Evolutionary conservation across 92 coral and sea anemone genomes (phyloP), one percentile per base, ranked within the genome.

Genomic region (Anthopleura xanthogrammica): DNA sequence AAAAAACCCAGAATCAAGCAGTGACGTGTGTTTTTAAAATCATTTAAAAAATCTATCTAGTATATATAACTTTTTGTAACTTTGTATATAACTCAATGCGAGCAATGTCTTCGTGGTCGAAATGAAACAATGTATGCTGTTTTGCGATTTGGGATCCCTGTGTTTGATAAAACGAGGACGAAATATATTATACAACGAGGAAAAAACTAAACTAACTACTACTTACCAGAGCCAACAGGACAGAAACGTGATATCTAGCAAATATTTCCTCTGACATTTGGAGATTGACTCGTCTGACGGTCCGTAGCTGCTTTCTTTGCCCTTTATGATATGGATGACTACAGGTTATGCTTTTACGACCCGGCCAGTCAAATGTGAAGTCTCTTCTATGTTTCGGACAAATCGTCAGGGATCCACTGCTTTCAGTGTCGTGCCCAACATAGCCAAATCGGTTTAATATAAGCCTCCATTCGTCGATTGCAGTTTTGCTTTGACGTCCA

Each of bases 401-500:
- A n/a, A 81, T 86, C 52, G 78, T 86, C 89, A 86, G 72, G 24
- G 41, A 46, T 70, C 41, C 79, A 68, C 52, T 52, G 60, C 76
- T 79, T 70, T 85, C 70, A 77, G 75, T 56, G 79, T 65, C 79
- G 56, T 36, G 55, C 62, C 56, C 76, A 60, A 84, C 66, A 71
- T 43, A 64, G 16, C 86, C 90, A 60, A 87, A 79, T 40, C 90
- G 87, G 79, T 87, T 87, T 55, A 87, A 60, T 54, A 78, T 87
- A 40, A 88, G 65, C 13, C 80, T 46, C 64, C 52, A 43, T 56
- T 83, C 91, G 29, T 60, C 60, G 78, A 88, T 60, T 55, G 41
- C 50, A 72, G 85, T 36, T 43, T 42, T 60, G 52, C 73, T 29
- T 23, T 75, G 74, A 19, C 91, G 76, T 42, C 87, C 87, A 73